Evolutionary conservation across 2,113 vertebrate genomes (phyloP), one percentile per base, ranked within the genome.

Genomic region (Nibea coibor): DNA sequence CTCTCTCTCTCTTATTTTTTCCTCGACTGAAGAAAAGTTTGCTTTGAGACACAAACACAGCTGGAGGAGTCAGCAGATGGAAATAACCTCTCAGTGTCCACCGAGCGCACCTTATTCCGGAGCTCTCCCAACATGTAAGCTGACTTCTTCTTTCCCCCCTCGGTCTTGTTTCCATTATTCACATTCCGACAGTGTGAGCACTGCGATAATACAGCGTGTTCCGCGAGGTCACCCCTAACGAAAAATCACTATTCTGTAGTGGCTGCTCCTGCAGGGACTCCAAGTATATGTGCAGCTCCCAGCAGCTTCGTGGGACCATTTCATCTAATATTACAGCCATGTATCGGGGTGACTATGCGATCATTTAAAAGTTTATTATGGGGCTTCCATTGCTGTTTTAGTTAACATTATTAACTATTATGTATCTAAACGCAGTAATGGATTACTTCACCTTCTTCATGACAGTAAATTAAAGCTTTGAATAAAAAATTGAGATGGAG

Each of bases 31-130:
- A 74, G 83, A 92, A 93, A 94, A 94, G 91, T 94, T 94, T 93
- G 83, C 81, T 56, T 51, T 31, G 39, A 69, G 71, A 71, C 48
- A 48, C n/a, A 59, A 39, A 50, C 84, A 45, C 84, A 84, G 80
- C 84, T 87, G 87, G 91, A 89, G 84, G 91, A 89, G 84, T 75
- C 84, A 39, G 81, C 88, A 48, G 86, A 93, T 93, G 92, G 89
- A 51, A 89, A 83, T 35, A 63, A 54, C n/a, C 65, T 48, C 75
- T 59, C 39, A 50, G 67, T 47, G 73, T 16, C 19, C 58, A 75
- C 20, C 50, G 66, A 88, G 83, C 79, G 79, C 89, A 79, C 81
- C 75, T 80, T 75, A 26, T 80, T 80, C 76, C 84, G 65, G 67
- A 81, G 64, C 1, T 80, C 87, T 81, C 39, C 47, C 86, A 87